These are phyloP conservation scores for Perca flavescens DNA, from an alignment of 2,113 vertebrate species.

Conservation along the genomic window DNA sequence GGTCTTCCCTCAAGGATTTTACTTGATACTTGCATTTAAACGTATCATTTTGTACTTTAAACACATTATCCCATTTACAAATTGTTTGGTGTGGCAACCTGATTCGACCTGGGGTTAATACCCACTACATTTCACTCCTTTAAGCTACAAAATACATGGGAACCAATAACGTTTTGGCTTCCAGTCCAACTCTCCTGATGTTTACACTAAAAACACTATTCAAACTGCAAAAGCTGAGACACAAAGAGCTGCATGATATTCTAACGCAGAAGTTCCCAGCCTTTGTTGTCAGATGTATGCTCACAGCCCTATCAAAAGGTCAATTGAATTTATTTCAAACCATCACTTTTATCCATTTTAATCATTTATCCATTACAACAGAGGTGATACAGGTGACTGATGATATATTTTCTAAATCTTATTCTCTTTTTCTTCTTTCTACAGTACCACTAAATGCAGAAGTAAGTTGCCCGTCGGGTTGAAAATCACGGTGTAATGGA, in stretches of 20 bases:
- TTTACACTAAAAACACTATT: slow-evolving; percentile 65
- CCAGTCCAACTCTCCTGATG: slow-evolving; percentile 9
- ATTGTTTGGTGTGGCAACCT: slow-evolving; percentile 8
- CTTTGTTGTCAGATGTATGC: neutral
- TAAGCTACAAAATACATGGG: slow-evolving; percentile 30
- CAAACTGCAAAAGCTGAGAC: slow-evolving; percentile 34
- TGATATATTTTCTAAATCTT: neutral
- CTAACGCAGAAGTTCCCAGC: neutral
- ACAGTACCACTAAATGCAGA: neutral
- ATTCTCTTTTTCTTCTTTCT: neutral
- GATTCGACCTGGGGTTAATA: neutral
- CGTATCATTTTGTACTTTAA: neutral
- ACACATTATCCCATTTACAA: neutral
- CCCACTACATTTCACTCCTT: slow-evolving; percentile 11
- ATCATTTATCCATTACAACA: neutral
- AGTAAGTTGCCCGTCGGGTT: neutral
- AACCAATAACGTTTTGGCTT: slow-evolving; percentile 19
- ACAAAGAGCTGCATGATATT: slow-evolving; percentile 24
- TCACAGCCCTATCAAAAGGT: neutral
- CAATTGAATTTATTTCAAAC: neutral
- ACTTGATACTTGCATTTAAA: slow-evolving; percentile 5
- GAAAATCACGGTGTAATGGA: neutral
- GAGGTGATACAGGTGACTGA: neutral
- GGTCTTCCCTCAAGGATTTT: neutral
- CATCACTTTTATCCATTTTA: neutral